A percentile compares a stretch with the other conserved stretches of the same genome.
Conservation (phyloP, 2,888 invertebrate species). For the Drosophila multiciliata region DNA sequence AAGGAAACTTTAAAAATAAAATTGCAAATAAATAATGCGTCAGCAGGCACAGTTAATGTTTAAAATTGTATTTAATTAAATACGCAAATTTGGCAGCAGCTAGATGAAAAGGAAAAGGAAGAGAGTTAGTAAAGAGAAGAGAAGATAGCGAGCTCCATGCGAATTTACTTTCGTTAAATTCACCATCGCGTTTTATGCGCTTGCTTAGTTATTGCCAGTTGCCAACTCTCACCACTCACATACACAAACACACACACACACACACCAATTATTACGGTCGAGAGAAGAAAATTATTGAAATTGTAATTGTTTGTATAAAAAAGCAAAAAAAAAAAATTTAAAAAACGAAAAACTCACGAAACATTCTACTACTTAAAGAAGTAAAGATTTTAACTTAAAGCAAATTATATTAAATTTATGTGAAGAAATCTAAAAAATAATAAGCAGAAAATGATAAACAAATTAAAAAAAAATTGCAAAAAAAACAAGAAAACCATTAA, state of each 20-base stretch:
- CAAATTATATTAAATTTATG: conserved; percentile 52
- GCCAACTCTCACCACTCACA: conserved; percentile 29
- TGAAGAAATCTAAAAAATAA: conserved; percentile 21
- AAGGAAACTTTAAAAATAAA: conserved; percentile 21
- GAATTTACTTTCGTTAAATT: conserved; percentile 8
- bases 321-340: conserved; percentile 1
- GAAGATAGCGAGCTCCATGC: neutral
- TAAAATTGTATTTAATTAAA: conserved; percentile 29
- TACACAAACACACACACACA: conserved; percentile 20
- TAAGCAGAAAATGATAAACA: conserved; percentile 9
- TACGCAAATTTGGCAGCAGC: conserved; percentile 19
- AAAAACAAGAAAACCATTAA: conserved; percentile 38
- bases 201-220: conserved; percentile 13
- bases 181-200: neutral
- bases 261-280: conserved; percentile 36
- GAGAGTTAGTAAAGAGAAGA: neutral
- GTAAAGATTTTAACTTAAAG: conserved; percentile 64
- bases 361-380: conserved; percentile 66
- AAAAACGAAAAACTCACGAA: conserved; percentile 46
- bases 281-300: conserved; percentile 29
- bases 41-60: conserved; percentile 46
- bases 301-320: conserved; percentile 60
- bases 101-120: neutral
- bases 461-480: conserved; percentile 12
- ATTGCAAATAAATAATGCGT: conserved; percentile 11